Evolutionary conservation across 2,888 invertebrate genomes (phyloP).

Genomic region (Hirtodrosophila cameraria): DNA sequence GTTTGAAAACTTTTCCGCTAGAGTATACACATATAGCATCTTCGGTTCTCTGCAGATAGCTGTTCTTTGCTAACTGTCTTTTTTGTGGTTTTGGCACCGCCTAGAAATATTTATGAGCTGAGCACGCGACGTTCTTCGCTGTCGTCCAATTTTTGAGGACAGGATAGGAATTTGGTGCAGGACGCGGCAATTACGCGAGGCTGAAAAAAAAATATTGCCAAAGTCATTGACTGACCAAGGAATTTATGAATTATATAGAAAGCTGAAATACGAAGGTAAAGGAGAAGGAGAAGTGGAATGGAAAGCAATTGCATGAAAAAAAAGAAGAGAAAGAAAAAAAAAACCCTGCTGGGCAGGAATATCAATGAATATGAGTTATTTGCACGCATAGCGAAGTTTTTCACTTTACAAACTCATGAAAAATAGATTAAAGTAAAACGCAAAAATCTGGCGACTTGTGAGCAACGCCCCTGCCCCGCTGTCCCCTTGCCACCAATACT

Average conservation of each 20-base stretch:
- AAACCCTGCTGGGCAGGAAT: constrained; percentile 44
- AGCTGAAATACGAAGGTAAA: constrained; percentile 2
- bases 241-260: constrained; percentile 68
- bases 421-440: constrained; percentile 71
- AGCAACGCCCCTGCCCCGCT: constrained; percentile 1
- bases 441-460: constrained; percentile 30
- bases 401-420: constrained; percentile 75
- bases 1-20: too few relatives aligned
- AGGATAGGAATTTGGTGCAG: constrained; percentile 57
- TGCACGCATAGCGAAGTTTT: constrained; percentile 70
- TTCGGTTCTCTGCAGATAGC: too few relatives aligned
- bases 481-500: too few relatives aligned
- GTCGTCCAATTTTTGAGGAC: constrained; percentile 60
- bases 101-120: constrained; percentile 69
- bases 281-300: constrained; percentile 4
- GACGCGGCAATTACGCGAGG: constrained; percentile 62
- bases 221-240: constrained; percentile 68
- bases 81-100: constrained; percentile 24
- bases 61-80: not conserved
- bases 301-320: not conserved
- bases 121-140: constrained; percentile 46
- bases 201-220: constrained; percentile 54
- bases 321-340: constrained; percentile 3
- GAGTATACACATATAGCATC: too few relatives aligned
- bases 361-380: constrained; percentile 74